Base-by-base conservation (phyloP, 2,113 vertebrate genomes). In the Bombycilla garrulus region DNA sequence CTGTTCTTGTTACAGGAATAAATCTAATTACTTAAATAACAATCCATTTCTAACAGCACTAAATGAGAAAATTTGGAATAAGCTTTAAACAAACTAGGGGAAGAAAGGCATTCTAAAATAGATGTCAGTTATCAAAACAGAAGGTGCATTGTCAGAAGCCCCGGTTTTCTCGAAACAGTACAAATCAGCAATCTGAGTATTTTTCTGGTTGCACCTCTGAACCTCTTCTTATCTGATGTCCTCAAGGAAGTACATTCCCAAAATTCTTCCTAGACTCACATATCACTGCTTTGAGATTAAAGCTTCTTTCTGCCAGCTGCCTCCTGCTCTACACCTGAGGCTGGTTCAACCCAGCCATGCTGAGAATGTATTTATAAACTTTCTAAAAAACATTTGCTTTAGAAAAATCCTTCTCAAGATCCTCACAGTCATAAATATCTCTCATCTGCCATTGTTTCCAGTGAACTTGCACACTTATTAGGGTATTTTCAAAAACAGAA, bases 51-150 rank as follows among this genome's bases (percentile, higher is more conserved):
- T 69, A 95, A 94, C 23, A 88, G 8, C 11, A 69, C 1, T 69
- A 66, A 67, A 38, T 19, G 18, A 78, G 16, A 44, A 86, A 51
- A 56, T 50, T 64, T 36, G 23, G n/a, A 33, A 67, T n/a, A 45
- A 60, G 45, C 26, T 24, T 38, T 7, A 25, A 44, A n/a, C 9
- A 29, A 58, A 66, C 17, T 8, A 6, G 12, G 3, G 19, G 24
- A 7, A 0, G 0, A 1, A 28, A 36, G 3, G 11, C 7, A 60
- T 21, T 38, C n/a, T 45, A 45, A 81, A 74, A 20, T 6, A 89
- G 40, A 45, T 38, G 7, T 8, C 24, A 53, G 16, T 17, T 53
- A 81, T 24, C 9, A n/a, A 76, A 79, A 58, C 11, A 83, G 44
- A 79, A 38, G n/a, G 4, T 15, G 3, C 19, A 47, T 6, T 62